Conservation (phyloP, 2,888 invertebrate species). For the Zygaena filipendulae region DNA sequence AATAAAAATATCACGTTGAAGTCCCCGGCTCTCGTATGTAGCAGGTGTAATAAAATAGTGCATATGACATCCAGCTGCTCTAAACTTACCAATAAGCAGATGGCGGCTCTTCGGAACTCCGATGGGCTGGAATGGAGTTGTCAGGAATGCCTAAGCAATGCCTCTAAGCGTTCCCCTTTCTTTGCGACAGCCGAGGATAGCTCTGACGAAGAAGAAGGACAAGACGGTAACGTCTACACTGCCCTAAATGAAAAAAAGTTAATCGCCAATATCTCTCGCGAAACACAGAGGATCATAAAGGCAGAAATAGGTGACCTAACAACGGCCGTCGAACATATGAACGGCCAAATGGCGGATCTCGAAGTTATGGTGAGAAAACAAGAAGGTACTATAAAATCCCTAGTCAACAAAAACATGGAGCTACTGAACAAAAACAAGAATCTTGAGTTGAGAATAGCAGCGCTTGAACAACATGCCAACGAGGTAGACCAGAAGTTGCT, state of each 20-base stretch:
- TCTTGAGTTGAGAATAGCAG: conserved; percentile 13
- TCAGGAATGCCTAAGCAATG: conserved; percentile 7
- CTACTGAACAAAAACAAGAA: conserved; percentile 17
- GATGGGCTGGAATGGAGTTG: conserved; percentile 17
- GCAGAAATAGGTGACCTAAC: background rate
- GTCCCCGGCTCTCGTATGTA: conserved; percentile 13
- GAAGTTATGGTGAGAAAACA: background rate
- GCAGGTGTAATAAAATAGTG: conserved; percentile 15
- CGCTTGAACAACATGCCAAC: conserved; percentile 13
- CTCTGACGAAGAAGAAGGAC: background rate
- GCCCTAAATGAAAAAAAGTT: background rate
- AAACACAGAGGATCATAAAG: background rate
- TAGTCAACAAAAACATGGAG: background rate
- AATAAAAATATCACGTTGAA: conserved; percentile 16
- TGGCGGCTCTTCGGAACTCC: conserved; percentile 13
- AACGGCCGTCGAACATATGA: background rate
- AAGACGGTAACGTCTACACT: no score
- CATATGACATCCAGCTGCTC: conserved; percentile 13
- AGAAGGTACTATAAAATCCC: conserved; percentile 1
- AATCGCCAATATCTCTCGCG: no score
- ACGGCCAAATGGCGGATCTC: background rate
- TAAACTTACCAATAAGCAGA: conserved; percentile 15
- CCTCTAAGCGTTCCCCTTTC: background rate
- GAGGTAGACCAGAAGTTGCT: conserved; percentile 14
- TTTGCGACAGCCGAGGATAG: background rate